Conservation (phyloP, 1,140 invertebrate genomes). For the Aradophagus sp. region DNA sequence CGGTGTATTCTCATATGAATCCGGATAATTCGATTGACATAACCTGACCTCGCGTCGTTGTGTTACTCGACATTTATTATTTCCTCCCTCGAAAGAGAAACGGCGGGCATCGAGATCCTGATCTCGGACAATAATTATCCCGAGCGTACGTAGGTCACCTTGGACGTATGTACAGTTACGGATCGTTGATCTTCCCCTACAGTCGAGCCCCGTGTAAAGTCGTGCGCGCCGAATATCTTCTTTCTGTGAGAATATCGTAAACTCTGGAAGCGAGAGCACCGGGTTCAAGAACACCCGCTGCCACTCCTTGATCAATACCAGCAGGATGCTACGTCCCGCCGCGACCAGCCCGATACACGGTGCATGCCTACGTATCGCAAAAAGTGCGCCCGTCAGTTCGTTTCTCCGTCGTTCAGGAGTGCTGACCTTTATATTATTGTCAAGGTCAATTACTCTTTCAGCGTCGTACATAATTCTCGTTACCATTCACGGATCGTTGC, state of each 20-base stretch:
- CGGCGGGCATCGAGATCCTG: conserved; percentile 32
- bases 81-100: conserved; percentile 10
- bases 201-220: conserved; percentile 31
- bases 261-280: conserved; percentile 65
- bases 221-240: conserved; percentile 52
- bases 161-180: conserved; percentile 52
- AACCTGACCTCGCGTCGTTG: conserved; percentile 26
- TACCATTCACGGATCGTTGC: conserved; percentile 14
- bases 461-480: conserved; percentile 26
- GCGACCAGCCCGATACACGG: conserved; percentile 44
- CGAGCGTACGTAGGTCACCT: conserved; percentile 39
- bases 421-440: conserved; percentile 54
- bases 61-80: conserved; percentile 22
- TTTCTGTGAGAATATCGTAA: conserved; percentile 64
- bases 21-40: conserved; percentile 15
- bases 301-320: conserved; percentile 71
- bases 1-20: too few species aligned
- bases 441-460: conserved; percentile 52
- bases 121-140: conserved; percentile 52
- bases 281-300: conserved; percentile 69
- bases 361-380: conserved; percentile 55
- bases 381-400: conserved; percentile 39
- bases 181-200: conserved; percentile 44
- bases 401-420: conserved; percentile 33
- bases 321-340: conserved; percentile 53